Base-by-base conservation (phyloP, 2,113 vertebrate genomes). In the Nannobrachium achirus region DNA sequence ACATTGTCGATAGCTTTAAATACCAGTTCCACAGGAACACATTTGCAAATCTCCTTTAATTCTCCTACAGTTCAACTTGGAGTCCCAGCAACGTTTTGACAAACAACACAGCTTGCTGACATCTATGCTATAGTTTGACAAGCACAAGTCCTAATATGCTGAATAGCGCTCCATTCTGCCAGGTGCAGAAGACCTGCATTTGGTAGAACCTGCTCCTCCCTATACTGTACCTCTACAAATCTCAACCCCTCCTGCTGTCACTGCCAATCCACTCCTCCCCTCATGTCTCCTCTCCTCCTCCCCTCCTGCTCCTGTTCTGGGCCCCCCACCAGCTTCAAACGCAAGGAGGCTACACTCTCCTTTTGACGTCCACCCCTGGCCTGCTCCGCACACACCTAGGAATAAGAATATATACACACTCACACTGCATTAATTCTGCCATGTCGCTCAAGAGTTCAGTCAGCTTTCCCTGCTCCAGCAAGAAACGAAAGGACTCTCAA, bases 401-500 rank as follows among this genome's bases (percentile, higher is more conserved):
- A 33, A 49, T 13, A 55, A 10, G 53, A 15, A 78, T 63, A 63
- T 78, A 78, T 63, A 81, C 10, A 76, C 59, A 74, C 68, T 73
- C 40, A 68, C 7, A 1, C 48, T 38, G 65, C 79, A 85, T 88
- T 85, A 86, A 88, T 86, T 83, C 80, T 10, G 15, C 16, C 13
- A 55, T 70, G 63, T 82, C 80, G 84, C 78, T 56, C 25, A 61
- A 78, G 72, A 83, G 78, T 86, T 85, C 81, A 57, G 40, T 67
- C 46, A 81, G 13, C 7, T 48, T 13, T n/a, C 3, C 25, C 7
- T n/a, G 69, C 70, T 83, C 85, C 84, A 61, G 25, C 6, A 20
- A 73, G 87, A 69, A 75, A 86, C 69, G 71, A 53, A 19, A 80
- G 76, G 83, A 80, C 84, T 81, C 75, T 76, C 63, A 75, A 74